phyloP scores from a whole-genome alignment of 1,140 invertebrate species.

The Drosophila navojoa region DNA sequence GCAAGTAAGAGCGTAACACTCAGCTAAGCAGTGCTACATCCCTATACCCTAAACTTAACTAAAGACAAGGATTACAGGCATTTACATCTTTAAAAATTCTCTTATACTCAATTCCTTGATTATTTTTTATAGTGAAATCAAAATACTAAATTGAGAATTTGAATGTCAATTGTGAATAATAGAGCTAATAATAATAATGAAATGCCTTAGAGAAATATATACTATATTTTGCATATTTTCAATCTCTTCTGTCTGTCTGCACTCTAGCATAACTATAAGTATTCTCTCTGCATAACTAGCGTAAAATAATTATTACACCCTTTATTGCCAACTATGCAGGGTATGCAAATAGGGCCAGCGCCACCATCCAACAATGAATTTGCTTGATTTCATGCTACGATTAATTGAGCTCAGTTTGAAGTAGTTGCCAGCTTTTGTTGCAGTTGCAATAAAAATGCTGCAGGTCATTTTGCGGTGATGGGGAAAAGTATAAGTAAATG shows the following conservation, averaged over 20 bases:
- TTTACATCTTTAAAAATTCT: too few species aligned
- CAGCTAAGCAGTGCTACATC: background rate
- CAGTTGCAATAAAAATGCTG: slow-evolving; percentile 20
- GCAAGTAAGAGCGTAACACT: background rate
- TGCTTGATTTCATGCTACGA: slow-evolving; percentile 39
- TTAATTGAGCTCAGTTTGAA: slow-evolving; percentile 51
- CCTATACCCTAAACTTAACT: background rate
- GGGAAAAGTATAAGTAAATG: background rate
- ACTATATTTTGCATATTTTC: too few species aligned
- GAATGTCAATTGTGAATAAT: too few species aligned
- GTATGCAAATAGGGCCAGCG: too few species aligned
- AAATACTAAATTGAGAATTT: too few species aligned
- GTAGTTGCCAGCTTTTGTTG: slow-evolving; percentile 35
- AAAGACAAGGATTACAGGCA: background rate
- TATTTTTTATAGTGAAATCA: too few species aligned
- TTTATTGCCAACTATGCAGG: background rate
- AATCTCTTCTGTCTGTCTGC: too few species aligned
- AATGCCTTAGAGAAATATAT: too few species aligned
- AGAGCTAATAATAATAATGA: too few species aligned
- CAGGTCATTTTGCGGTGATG: slow-evolving; percentile 16
- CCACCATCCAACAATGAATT: slow-evolving; percentile 10
- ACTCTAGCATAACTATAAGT: too few species aligned
- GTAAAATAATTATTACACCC: background rate
- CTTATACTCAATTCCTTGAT: too few species aligned
- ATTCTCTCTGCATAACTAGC: too few species aligned